These are phyloP conservation scores for Ylistrum balloti DNA, from an alignment of 1,140 invertebrate genomes.

Conservation along the genomic window DNA sequence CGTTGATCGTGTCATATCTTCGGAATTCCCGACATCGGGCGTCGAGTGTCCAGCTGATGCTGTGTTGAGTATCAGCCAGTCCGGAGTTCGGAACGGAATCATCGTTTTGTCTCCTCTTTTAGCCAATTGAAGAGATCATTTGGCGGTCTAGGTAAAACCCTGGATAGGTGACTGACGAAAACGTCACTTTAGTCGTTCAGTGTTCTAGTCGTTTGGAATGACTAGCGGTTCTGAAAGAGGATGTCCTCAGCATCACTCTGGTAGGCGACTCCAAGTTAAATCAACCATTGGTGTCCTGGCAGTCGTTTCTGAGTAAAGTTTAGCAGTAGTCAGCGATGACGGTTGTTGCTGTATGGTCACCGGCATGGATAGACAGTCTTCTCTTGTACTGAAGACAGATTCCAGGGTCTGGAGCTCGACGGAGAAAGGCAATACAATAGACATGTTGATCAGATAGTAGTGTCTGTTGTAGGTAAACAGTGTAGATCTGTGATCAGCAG, in stretches of 20 bases:
- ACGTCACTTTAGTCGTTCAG: neutral
- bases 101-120: neutral
- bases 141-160: neutral
- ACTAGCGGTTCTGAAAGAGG: neutral
- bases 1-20: neutral
- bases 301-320: too few species aligned
- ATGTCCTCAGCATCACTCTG: neutral
- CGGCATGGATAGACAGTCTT: too few species aligned
- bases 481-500: too few species aligned
- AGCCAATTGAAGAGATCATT: neutral
- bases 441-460: too few species aligned
- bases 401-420: too few species aligned
- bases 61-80: neutral
- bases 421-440: too few species aligned
- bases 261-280: neutral
- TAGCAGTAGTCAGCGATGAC: too few species aligned
- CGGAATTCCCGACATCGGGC: neutral
- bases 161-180: neutral
- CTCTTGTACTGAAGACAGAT: too few species aligned
- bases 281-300: too few species aligned
- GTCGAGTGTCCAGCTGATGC: neutral
- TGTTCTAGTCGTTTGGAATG: neutral
- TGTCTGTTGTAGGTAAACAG: too few species aligned
- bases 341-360: too few species aligned
- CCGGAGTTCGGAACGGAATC: neutral